phyloP scores from a whole-genome alignment of 2,113 vertebrate species.

The Aramus guarauna region DNA sequence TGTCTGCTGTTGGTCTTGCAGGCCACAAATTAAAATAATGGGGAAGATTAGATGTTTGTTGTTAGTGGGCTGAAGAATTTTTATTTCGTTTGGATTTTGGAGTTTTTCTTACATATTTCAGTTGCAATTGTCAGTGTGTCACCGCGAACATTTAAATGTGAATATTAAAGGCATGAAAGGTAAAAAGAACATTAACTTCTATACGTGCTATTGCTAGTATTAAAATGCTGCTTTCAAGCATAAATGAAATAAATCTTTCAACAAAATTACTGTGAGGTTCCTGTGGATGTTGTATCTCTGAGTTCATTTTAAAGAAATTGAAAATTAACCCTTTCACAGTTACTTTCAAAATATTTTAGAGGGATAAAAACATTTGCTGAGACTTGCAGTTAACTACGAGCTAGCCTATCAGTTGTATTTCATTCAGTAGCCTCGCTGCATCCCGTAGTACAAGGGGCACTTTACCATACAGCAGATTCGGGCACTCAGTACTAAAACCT shows the following conservation, averaged over 20 bases:
- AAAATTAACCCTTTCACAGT: not conserved
- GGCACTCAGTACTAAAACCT: not conserved
- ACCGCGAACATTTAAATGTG: not conserved
- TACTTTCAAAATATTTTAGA: conserved; percentile 23
- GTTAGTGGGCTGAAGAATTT: not conserved
- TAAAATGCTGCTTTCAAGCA: conserved; percentile 18
- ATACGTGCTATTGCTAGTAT: not conserved
- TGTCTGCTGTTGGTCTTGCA: not conserved
- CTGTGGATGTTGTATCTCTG: not conserved
- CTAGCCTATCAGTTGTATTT: not conserved
- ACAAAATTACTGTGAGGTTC: conserved; percentile 11
- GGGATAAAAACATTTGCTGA: not conserved
- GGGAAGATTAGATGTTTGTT: not conserved
- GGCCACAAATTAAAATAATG: not conserved
- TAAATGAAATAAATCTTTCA: conserved; percentile 15
- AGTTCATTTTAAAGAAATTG: not conserved
- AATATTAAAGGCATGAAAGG: not conserved
- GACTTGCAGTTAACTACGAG: not conserved
- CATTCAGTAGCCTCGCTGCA: not conserved
- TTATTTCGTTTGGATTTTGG: not conserved
- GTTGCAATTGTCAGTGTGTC: not conserved
- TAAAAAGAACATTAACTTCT: not conserved
- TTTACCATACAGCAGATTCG: not conserved
- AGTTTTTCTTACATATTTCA: not conserved
- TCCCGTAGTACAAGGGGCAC: too few species aligned